These are phyloP conservation scores for Conger conger DNA, from an alignment of 2,113 vertebrate genomes.

Conservation along the genomic window DNA sequence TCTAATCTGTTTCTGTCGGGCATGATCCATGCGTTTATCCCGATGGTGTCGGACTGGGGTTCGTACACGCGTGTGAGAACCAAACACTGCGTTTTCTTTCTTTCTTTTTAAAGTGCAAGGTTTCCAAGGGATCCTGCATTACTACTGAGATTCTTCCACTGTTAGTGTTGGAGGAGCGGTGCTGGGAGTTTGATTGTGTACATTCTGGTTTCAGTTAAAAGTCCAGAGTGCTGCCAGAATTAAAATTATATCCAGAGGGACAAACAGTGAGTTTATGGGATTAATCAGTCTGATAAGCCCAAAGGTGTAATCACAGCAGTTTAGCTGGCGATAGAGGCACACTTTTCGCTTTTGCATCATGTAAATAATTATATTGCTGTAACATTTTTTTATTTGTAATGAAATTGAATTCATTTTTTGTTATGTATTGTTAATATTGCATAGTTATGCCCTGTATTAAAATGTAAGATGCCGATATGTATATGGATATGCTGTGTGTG, in stretches of 20 bases:
- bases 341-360: background rate
- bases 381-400: background rate
- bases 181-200: background rate
- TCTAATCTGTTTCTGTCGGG: background rate
- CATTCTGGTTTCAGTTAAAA: background rate
- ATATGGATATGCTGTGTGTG: background rate
- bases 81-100: too few species aligned
- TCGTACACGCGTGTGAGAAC: too few species aligned
- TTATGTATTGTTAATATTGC: too few species aligned
- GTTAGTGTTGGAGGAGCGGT: background rate
- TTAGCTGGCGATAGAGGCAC: background rate
- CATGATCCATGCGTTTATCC: background rate
- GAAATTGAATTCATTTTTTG: too few species aligned
- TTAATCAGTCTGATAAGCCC: background rate
- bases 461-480: background rate
- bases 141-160: background rate
- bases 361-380: background rate
- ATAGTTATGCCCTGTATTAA: too few species aligned
- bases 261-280: background rate
- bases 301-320: background rate
- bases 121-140: background rate
- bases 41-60: background rate
- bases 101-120: too few species aligned
- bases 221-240: background rate
- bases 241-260: background rate